These are phyloP conservation scores for Melanostigma gelatinosum DNA, from an alignment of 2,113 vertebrate genomes.

Conservation along the genomic window DNA sequence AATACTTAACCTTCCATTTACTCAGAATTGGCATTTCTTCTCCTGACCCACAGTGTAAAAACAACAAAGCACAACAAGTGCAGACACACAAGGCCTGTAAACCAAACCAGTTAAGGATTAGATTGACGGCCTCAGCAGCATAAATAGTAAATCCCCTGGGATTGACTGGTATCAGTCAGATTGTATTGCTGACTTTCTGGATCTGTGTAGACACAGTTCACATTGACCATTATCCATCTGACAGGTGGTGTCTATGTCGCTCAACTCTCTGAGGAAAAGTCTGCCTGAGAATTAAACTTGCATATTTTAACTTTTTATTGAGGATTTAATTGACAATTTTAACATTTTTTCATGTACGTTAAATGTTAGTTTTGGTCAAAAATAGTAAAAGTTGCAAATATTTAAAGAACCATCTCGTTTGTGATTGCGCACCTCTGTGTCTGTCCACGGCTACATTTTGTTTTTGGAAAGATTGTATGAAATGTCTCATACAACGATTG, in stretches of 20 bases:
- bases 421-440: too few relatives aligned
- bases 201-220: slow-evolving; percentile 37
- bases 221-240: slow-evolving; percentile 39
- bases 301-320: not conserved
- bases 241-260: slow-evolving; percentile 43
- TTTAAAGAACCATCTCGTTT: not conserved
- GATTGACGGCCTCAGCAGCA: slow-evolving; percentile 48
- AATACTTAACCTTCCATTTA: slow-evolving; percentile 66
- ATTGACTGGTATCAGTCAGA: slow-evolving; percentile 60
- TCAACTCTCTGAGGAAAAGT: slow-evolving; percentile 1
- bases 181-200: slow-evolving; percentile 50
- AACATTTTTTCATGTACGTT: not conserved
- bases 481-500: too few relatives aligned
- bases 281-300: not conserved
- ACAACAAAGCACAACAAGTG: slow-evolving; percentile 54
- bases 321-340: not conserved
- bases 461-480: too few relatives aligned
- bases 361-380: not conserved
- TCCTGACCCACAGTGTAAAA: slow-evolving; percentile 57
- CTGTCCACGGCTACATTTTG: too few relatives aligned
- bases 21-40: slow-evolving; percentile 61
- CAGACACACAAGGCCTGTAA: slow-evolving; percentile 45
- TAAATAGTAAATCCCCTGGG: slow-evolving; percentile 47
- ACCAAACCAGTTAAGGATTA: slow-evolving; percentile 66
- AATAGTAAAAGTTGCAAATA: not conserved